Conservation (phyloP, 2,113 vertebrate genomes). For the Xiphorhynchus elegans region DNA sequence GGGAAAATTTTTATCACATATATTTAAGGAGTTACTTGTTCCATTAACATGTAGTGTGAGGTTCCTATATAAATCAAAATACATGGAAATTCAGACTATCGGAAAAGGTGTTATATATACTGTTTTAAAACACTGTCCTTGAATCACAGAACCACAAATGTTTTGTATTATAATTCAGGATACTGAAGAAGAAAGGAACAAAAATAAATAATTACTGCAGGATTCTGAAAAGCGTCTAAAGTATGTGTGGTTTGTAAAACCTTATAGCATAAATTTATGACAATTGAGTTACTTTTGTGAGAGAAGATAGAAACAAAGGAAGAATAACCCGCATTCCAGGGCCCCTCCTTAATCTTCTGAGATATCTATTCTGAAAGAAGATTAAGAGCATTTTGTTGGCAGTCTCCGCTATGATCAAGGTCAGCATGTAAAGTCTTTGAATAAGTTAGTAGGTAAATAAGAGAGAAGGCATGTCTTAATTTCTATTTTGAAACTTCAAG, state of each 20-base stretch:
- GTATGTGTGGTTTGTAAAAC: neutral
- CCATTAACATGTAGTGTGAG: neutral
- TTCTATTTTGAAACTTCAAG: neutral
- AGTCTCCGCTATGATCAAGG: neutral
- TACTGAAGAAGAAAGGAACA: neutral
- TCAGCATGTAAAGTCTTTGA: neutral
- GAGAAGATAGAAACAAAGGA: neutral
- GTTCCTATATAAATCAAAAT: neutral
- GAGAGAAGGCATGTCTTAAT: neutral
- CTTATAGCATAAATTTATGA: neutral
- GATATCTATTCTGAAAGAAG: neutral
- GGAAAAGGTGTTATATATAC: neutral
- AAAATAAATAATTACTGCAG: neutral
- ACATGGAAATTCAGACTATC: neutral
- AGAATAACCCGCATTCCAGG: neutral
- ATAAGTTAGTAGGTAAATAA: neutral
- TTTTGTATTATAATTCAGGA: neutral
- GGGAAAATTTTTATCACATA: neutral
- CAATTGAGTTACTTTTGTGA: neutral
- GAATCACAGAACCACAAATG: neutral
- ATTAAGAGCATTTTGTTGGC: neutral
- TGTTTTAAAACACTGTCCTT: neutral
- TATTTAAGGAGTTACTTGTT: neutral
- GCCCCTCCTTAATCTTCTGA: neutral
- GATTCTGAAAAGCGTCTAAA: neutral